Base-by-base conservation (phyloP, 2,888 invertebrate genomes). In the Ornithoptera priamus region DNA sequence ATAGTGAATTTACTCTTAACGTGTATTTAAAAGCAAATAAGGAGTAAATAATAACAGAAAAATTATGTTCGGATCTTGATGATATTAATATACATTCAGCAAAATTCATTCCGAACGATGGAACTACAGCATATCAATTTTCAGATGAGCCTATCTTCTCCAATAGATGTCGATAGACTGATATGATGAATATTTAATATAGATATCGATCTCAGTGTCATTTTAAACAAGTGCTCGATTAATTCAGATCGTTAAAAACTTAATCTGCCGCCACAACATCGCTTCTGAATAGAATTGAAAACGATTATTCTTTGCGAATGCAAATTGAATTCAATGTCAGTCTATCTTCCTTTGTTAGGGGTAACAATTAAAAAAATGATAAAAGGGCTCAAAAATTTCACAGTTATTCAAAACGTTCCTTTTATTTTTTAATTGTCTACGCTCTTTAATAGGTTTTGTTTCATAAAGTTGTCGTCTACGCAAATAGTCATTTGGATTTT, bases 341-440 rank as follows among this genome's bases (percentile, higher is more conserved):
- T 82, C 81, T 82, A 84, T 83, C 78, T 80, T 80, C 81, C 81
- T 86, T 87, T 88, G 85, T 87, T 82, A 78, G 76, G 75, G 80
- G 65, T 72, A 82, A 81, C 86, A 87, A 87, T 88, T 87, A 87
- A 87, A 85, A 46, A 82, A 80, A 73, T 77, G 81, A 80, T 78
- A 65, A 68, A 65, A 62, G 56, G 56, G 57, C 63, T 66, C 42
- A 39, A 67, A 58, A 68, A 67, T 72, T 59, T 65, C n/a, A 67
- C 69, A 69, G 60, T 67, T 69, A 68, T 68, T 67, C 65, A 62
- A 58, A 70, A 61, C 46, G 57, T 39, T 65, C 62, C n/a, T 67
- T 22, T 65, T 62, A 36, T 62, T 62, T 66, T 66, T 61, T 68
- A 63, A 63, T 68, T 68, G 63, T 68, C 50, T 42, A 50, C 57